phyloP scores from a whole-genome alignment of 2,888 invertebrate genomes.

The Ptilodon capucinus region DNA sequence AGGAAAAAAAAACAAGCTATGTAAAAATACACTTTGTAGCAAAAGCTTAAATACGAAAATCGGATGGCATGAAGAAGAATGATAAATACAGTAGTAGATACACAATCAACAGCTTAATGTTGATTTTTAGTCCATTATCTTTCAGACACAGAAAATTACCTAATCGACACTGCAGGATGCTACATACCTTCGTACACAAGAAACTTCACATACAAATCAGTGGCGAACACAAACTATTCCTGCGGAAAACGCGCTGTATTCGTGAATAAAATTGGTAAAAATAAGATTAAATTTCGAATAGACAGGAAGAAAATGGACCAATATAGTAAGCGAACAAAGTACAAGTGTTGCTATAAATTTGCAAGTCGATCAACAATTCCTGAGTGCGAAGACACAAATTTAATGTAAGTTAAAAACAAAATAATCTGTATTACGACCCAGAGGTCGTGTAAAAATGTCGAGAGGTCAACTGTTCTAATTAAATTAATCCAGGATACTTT shows the following conservation, averaged over 20 bases:
- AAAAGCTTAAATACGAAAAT: too few species aligned
- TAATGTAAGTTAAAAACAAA: conserved; percentile 38
- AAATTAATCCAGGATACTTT: conserved; percentile 1
- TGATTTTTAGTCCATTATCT: too few species aligned
- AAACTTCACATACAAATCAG: conserved; percentile 35
- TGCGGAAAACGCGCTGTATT: conserved; percentile 50
- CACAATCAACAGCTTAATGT: too few species aligned
- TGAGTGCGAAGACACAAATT: conserved; percentile 33
- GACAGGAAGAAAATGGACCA: conserved; percentile 32
- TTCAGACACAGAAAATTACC: conserved; percentile 22
- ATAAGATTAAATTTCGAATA: conserved; percentile 41
- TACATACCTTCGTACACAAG: conserved; percentile 54
- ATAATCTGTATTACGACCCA: too few species aligned
- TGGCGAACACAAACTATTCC: conserved; percentile 12
- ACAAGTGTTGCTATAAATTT: conserved; percentile 51
- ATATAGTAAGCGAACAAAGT: conserved; percentile 25
- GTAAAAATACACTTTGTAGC: neutral
- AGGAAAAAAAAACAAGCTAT: neutral
- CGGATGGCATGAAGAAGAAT: too few species aligned
- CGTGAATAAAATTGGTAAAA: conserved; percentile 31
- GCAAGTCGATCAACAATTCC: conserved; percentile 29
- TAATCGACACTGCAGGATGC: conserved; percentile 58
- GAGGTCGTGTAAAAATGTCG: too few species aligned
- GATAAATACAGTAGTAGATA: too few species aligned
- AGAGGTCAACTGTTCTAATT: too few species aligned